Percentiles rank a stretch among this genome's conserved stretches.
Conservation (phyloP, 2,797 vertebrate genomes). For the Melanotaenia nigrans region DNA sequence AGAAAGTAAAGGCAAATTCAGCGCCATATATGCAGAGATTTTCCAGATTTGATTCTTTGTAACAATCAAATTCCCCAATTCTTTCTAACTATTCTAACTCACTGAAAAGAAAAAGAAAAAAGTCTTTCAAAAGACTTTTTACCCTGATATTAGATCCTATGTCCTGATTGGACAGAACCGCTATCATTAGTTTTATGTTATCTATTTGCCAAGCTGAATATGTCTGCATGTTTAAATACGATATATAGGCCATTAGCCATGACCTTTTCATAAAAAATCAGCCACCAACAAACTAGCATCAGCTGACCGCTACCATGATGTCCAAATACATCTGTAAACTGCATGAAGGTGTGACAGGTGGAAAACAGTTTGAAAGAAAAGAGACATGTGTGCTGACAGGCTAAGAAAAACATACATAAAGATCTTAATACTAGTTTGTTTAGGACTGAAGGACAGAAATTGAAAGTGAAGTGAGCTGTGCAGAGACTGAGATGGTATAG, state of each 20-base stretch:
- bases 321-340: neutral
- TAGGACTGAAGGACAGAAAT: conserved; percentile 43
- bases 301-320: neutral
- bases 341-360: neutral
- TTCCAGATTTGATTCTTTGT: too few species aligned
- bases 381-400: conserved; percentile 4
- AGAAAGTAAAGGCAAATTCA: too few species aligned
- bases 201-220: too few species aligned
- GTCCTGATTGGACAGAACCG: too few species aligned
- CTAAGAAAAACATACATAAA: conserved; percentile 54
- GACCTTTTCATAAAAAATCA: neutral
- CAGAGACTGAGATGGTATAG: conserved; percentile 33
- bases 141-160: too few species aligned
- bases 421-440: conserved; percentile 10
- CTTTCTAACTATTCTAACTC: too few species aligned
- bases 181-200: too few species aligned
- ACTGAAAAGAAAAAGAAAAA: too few species aligned
- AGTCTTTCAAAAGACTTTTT: too few species aligned
- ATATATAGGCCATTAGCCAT: neutral
- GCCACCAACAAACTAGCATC: neutral
- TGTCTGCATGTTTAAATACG: neutral
- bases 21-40: too few species aligned
- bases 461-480: conserved; percentile 60
- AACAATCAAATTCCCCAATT: too few species aligned
- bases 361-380: neutral